Base-by-base conservation (phyloP, 1,140 invertebrate genomes). In the Nylanderia fulva region DNA sequence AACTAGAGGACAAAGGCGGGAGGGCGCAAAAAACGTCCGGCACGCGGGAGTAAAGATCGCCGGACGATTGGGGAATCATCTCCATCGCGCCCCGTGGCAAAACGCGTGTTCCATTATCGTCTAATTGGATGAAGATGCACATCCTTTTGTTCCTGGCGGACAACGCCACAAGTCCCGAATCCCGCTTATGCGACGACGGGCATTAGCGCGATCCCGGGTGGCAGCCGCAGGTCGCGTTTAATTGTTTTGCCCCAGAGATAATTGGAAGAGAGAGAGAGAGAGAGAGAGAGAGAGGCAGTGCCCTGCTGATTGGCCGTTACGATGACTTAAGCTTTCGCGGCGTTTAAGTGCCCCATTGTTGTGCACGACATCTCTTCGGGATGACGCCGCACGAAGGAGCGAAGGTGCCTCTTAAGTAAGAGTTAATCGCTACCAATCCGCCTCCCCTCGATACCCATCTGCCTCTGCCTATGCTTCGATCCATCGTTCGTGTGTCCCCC, bases 71-170 rank as follows among this genome's bases (percentile, higher is more conserved):
- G 86, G 87, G 63, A 79, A 88, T 86, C 58, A 84, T 83, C 60
- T 74, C 60, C 64, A 75, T 75, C 33, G 63, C 68, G 75, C 54
- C 74, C 85, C 87, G 88, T 89, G 88, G 88, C 87, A 86, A 89
- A 89, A 89, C 87, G 88, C 68, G 85, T 86, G 58, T 90, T 87
- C 89, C 90, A 92, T 93, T 93, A 91, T 92, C 88, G 86, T 86
- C 90, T 93, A 92, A 93, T 92, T 92, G 91, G 91, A 93, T 93
- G 93, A 93, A 93, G 90, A 91, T 91, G 92, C 93, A 93, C 87
- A 93, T 93, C 91, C 77, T 86, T 91, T 92, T 92, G 92, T 92
- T 75, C 80, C 66, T 63, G 54, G 36, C 45, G 58, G 66, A 64
- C 72, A 77, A 71, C n/a, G 82, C 63, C 84, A 82, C 84, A 63